These are phyloP conservation scores for Drosophila subpulchrella DNA, from an alignment of 1,140 invertebrate species.

Conservation along the genomic window DNA sequence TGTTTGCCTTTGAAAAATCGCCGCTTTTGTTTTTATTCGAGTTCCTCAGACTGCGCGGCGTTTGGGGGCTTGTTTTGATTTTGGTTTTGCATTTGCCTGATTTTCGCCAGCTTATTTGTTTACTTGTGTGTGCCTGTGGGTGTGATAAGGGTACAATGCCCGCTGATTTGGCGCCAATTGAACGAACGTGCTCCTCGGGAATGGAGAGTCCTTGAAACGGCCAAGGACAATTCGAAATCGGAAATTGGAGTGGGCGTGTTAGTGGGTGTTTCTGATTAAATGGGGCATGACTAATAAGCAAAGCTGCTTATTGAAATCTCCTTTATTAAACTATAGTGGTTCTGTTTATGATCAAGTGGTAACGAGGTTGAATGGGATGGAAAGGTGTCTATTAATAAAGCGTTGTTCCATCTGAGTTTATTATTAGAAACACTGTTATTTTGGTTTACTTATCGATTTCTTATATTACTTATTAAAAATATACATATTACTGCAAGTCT, in stretches of 20 bases:
- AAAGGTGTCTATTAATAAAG: too few species aligned
- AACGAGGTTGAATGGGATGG: not conserved
- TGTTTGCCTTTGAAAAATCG: conserved; percentile 25
- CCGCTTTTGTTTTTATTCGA: conserved; percentile 43
- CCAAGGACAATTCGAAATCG: conserved; percentile 22
- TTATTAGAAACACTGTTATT: too few species aligned
- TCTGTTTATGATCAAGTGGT: not conserved
- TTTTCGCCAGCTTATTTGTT: conserved; percentile 50
- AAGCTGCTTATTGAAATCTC: conserved; percentile 1
- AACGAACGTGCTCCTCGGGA: conserved; percentile 14
- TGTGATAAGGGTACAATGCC: conserved; percentile 68
- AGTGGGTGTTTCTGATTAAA: conserved; percentile 16
- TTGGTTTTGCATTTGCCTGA: conserved; percentile 38
- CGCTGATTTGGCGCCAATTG: conserved; percentile 52
- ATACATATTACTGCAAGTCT: not conserved
- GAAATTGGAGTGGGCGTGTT: conserved; percentile 3
- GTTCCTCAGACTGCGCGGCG: conserved; percentile 24
- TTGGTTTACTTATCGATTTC: not conserved
- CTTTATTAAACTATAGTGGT: conserved; percentile 3
- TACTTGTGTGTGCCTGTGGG: not conserved
- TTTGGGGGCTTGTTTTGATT: conserved; percentile 61
- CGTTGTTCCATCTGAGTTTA: too few species aligned
- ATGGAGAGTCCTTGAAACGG: conserved; percentile 36
- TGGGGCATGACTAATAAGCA: conserved; percentile 30
- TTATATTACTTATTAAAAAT: not conserved